A percentile compares a stretch with the other conserved stretches of the same genome.
Evolutionary conservation across 2,888 invertebrate genomes (phyloP).

Genomic region (Neoascia interrupta): DNA sequence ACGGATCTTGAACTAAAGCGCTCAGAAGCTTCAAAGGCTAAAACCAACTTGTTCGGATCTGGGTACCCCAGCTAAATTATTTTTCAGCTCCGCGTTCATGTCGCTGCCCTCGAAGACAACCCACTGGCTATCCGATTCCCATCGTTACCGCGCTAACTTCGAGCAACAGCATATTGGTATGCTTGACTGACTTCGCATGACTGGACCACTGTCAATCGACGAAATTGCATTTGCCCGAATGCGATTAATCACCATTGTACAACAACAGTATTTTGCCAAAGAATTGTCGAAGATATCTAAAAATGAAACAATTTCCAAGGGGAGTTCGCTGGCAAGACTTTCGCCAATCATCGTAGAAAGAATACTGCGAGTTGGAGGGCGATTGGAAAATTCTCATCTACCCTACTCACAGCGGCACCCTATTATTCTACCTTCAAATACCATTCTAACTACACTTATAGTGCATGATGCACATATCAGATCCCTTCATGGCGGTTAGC

Average conservation of each 20-base stretch:
- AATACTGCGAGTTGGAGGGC: constrained; percentile 2
- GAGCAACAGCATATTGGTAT: neutral
- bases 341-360: constrained; percentile 5
- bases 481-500: no score
- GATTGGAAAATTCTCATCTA: constrained; percentile 13
- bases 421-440: neutral
- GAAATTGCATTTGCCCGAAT: neutral
- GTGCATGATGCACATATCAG: no score
- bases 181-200: neutral
- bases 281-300: neutral
- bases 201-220: neutral
- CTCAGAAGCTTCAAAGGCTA: no score
- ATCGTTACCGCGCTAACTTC: neutral
- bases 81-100: neutral
- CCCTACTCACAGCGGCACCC: constrained; percentile 4
- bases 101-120: neutral
- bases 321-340: constrained; percentile 1
- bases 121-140: neutral
- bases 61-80: no score
- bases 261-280: neutral
- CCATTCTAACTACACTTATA: neutral
- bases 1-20: no score
- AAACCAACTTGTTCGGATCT: no score
- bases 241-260: constrained; percentile 1
- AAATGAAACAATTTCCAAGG: neutral